A percentile compares a stretch with the other conserved stretches of the same genome.
These are phyloP conservation scores for Gymnocypris eckloni DNA, from an alignment of 2,797 vertebrate genomes.

Conservation along the genomic window DNA sequence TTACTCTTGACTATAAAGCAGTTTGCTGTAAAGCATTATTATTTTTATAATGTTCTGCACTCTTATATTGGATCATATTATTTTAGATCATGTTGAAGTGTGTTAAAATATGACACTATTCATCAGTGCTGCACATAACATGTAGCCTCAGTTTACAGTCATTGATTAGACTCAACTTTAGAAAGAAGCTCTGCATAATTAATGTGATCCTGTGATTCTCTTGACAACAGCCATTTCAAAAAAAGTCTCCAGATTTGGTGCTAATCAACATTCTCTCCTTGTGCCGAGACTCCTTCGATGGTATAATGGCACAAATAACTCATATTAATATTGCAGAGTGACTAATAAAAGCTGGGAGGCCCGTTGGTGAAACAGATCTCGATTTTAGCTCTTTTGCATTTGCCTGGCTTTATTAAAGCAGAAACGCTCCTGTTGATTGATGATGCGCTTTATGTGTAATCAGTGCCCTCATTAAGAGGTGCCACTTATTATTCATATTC, in stretches of 20 bases:
- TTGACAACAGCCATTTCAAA: slow-evolving; percentile 15
- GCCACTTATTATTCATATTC: slow-evolving; percentile 62
- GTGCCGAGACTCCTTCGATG: slow-evolving; percentile 35
- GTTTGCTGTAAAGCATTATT: not conserved
- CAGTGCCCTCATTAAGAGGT: slow-evolving; percentile 61
- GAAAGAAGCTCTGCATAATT: slow-evolving; percentile 11
- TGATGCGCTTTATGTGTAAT: slow-evolving; percentile 61
- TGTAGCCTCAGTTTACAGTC: slow-evolving; percentile 7
- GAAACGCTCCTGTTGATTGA: slow-evolving; percentile 59
- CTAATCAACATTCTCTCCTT: slow-evolving; percentile 42
- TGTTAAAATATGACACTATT: not conserved
- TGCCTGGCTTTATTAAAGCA: slow-evolving; percentile 50
- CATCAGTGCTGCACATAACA: not conserved
- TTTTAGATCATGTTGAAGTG: not conserved
- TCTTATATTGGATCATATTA: not conserved
- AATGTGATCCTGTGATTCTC: slow-evolving; percentile 7
- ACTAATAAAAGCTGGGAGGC: slow-evolving; percentile 39
- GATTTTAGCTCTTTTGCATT: slow-evolving; percentile 43
- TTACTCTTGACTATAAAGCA: not conserved
- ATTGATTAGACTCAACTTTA: slow-evolving; percentile 15
- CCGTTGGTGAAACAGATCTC: slow-evolving; percentile 25
- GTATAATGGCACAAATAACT: slow-evolving; percentile 51
- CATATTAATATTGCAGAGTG: slow-evolving; percentile 47
- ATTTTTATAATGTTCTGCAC: not conserved
- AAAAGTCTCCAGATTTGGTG: slow-evolving; percentile 23